Evolutionary conservation across 2,888 invertebrate genomes (phyloP).

Genomic region (Clitarchus hookeri): DNA sequence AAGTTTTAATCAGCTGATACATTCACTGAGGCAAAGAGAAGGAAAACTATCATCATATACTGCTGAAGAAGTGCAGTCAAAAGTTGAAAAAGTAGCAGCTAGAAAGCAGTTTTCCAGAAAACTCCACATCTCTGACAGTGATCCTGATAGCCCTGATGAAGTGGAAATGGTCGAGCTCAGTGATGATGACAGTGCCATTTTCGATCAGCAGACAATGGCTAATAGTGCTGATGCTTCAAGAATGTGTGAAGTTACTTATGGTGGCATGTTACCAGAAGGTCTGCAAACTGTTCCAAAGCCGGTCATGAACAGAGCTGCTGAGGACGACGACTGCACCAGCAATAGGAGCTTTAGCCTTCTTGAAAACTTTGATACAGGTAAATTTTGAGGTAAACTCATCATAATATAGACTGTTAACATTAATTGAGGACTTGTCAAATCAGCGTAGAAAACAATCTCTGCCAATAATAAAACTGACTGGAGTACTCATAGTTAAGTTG

Average conservation of each 20-base stretch:
- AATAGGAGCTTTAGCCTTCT: slow-evolving; percentile 26
- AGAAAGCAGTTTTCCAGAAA: neutral
- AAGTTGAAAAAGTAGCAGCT: neutral
- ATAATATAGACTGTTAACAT: too few species aligned
- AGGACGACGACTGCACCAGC: neutral
- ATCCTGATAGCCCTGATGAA: neutral
- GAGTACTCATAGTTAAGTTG: too few species aligned
- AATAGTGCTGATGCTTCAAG: neutral
- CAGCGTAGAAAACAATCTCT: too few species aligned
- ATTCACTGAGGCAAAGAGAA: slow-evolving; percentile 49
- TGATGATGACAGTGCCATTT: neutral
- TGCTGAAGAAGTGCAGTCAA: neutral
- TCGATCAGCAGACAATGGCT: neutral
- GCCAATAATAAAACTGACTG: too few species aligned
- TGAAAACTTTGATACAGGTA: slow-evolving; percentile 17
- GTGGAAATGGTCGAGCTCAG: neutral
- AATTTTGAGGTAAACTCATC: too few species aligned
- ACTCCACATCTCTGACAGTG: neutral
- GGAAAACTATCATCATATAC: slow-evolving; percentile 32
- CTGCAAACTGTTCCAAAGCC: neutral
- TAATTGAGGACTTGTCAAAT: too few species aligned
- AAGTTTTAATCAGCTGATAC: slow-evolving; percentile 52
- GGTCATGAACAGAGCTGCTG: neutral
- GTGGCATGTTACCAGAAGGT: neutral
- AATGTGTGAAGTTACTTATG: neutral